These are phyloP conservation scores for Lamellibrachia satsuma DNA, from an alignment of 2,888 invertebrate genomes.

Conservation along the genomic window DNA sequence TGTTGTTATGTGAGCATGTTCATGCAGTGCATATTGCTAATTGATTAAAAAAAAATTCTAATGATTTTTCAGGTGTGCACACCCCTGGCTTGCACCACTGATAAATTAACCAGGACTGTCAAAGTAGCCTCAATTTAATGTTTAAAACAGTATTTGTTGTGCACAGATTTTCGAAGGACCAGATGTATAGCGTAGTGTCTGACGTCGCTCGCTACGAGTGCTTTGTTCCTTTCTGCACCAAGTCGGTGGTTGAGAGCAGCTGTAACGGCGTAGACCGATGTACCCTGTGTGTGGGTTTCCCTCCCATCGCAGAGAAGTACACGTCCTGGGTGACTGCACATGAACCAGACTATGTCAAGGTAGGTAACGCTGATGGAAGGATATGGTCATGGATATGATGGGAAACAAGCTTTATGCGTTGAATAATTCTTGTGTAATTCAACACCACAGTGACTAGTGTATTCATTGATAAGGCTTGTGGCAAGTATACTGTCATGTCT, in stretches of 20 bases:
- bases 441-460: no score
- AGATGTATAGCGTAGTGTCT: slow-evolving; percentile 91
- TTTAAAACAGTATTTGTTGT: not conserved
- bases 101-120: not conserved
- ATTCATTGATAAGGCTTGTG: no score
- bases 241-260: slow-evolving; percentile 76
- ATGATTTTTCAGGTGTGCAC: no score
- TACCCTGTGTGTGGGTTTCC: slow-evolving; percentile 72
- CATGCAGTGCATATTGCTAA: no score
- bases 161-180: slow-evolving; percentile 85
- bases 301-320: slow-evolving; percentile 78
- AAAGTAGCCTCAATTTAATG: no score
- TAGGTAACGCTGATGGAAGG: slow-evolving; percentile 42
- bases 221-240: slow-evolving; percentile 94
- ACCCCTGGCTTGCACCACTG: no score
- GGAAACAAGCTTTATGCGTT: not conserved
- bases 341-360: slow-evolving; percentile 79
- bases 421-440: no score
- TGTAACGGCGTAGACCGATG: slow-evolving; percentile 74
- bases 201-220: slow-evolving; percentile 86
- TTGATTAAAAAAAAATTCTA: no score
- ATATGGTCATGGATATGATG: not conserved
- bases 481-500: no score
- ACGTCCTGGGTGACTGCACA: slow-evolving; percentile 83
- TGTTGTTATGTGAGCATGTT: no score